Base-by-base conservation (phyloP, 2,113 vertebrate genomes). In the Callipepla californica region DNA sequence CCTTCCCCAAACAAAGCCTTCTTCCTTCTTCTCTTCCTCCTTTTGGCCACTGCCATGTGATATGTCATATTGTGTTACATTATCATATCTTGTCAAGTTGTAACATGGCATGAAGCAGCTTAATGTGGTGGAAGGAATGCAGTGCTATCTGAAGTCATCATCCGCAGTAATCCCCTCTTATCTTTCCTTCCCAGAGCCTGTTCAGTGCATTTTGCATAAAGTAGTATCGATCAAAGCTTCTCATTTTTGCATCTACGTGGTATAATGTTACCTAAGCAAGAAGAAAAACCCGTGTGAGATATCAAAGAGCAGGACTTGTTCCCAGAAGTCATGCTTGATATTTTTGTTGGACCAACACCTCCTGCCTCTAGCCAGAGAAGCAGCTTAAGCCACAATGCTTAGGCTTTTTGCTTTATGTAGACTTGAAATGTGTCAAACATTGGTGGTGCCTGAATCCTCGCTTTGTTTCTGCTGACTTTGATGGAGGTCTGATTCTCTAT, bases 41-140 rank as follows among this genome's bases (percentile, higher is more conserved):
- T 32, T 88, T 92, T 2, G 0, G 57, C 44, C 0, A 1, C 70
- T 59, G 80, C 83, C 66, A 17, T 65, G 73, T 0, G 17, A 2
- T 81, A 23, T 85, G 55, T 70, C 91, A 45, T 80, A 82, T 90
- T 73, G 61, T 73, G 50, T 84, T 47, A 51, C 15, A 1, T 67
- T 79, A 80, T 95, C 73, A 8, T 30, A 79, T 93, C 87, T 89
- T 78, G 48, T 96, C 97, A 97, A 94, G 93, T 95, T 25, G 1
- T 81, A 93, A 68, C 95, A 94, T 3, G 93, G 89, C 59, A 48
- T 5, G 28, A 93, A 94, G 81, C 93, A 74, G 92, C 82, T 95
- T 93, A 91, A 81, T 88, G 89, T 57, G 70, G 48, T 28, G 76
- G 62, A 11, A 95, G 66, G 93, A 91, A 91, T 89, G 89, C 50